Percentiles rank a stretch among this genome's conserved stretches.
These are phyloP conservation scores for Zygogramma bicolorata DNA, from an alignment of 2,888 invertebrate species.

Conservation along the genomic window DNA sequence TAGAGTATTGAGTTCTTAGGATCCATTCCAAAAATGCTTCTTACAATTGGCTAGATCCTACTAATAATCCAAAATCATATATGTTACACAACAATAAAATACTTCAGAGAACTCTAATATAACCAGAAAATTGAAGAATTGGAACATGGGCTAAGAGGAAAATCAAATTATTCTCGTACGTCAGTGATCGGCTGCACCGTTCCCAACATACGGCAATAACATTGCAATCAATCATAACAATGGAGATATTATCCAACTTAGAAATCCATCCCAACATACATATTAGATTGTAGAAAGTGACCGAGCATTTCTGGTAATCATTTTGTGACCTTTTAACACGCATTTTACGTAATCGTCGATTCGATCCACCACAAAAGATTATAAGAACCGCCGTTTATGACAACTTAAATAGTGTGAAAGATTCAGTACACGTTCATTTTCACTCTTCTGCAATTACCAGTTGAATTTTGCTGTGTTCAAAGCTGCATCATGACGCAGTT, in stretches of 20 bases:
- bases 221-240: neutral
- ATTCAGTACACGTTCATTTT: neutral
- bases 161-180: neutral
- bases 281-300: conserved; percentile 5
- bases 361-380: neutral
- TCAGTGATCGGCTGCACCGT: neutral
- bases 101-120: too few relatives aligned
- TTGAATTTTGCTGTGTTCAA: neutral
- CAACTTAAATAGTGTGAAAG: neutral
- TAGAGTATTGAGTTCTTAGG: too few relatives aligned
- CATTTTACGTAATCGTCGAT: neutral
- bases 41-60: too few relatives aligned
- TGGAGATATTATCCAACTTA: conserved; percentile 2
- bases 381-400: neutral
- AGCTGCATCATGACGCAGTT: neutral
- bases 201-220: neutral
- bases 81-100: too few relatives aligned
- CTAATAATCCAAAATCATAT: too few relatives aligned
- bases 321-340: neutral
- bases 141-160: too few relatives aligned
- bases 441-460: neutral
- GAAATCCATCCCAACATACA: neutral
- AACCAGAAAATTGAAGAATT: too few relatives aligned
- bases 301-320: conserved; percentile 1
- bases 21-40: too few relatives aligned